Evolutionary conservation across 2,113 vertebrate species (phyloP).

Genomic region (Agelaius tricolor): DNA sequence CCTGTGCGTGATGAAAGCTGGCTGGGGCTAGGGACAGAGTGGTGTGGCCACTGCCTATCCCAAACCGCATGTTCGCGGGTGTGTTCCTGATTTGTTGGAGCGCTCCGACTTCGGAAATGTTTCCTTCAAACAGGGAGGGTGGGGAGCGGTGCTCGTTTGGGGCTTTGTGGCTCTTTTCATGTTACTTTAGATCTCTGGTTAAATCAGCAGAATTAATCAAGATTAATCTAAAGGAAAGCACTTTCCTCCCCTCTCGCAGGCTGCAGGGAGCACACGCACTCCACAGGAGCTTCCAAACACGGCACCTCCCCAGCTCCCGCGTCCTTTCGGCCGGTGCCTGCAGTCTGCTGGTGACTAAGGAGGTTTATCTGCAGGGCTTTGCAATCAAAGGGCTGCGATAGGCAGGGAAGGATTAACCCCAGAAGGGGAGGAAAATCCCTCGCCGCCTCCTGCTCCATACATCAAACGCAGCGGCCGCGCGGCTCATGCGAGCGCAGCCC

Average conservation of each 20-base stretch:
- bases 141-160: rapidly evolving
- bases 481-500: background rate
- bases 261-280: background rate
- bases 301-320: background rate
- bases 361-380: conserved; percentile 69
- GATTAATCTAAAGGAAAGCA: background rate
- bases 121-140: background rate
- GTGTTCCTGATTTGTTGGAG: conserved; percentile 34
- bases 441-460: conserved; percentile 42
- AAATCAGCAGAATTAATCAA: background rate
- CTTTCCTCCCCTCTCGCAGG: background rate
- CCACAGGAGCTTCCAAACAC: background rate
- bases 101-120: background rate
- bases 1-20: conserved; percentile 21
- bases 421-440: conserved; percentile 63
- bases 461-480: conserved; percentile 36
- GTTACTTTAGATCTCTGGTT: background rate
- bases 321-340: background rate
- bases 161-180: background rate
- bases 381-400: conserved; percentile 78
- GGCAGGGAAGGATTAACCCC: conserved; percentile 69
- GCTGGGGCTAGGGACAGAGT: background rate
- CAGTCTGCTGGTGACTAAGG: conserved; percentile 46
- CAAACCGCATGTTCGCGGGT: conserved; percentile 53
- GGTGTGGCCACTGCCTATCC: background rate